These are phyloP conservation scores for Eptatretus burgeri DNA, from an alignment of 2,113 vertebrate genomes.

Conservation along the genomic window DNA sequence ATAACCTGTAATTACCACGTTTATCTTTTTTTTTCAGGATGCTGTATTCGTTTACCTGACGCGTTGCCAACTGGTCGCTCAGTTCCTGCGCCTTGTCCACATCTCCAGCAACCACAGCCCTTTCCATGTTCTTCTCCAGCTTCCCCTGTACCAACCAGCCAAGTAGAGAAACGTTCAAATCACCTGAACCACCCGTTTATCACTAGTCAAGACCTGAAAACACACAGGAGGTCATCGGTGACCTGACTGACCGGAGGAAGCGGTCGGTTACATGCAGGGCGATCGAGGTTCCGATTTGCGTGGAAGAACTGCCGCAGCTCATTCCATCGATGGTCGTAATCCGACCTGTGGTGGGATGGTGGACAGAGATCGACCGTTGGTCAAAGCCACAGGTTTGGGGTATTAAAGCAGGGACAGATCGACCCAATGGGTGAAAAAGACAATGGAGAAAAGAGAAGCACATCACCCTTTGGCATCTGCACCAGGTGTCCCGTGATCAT, in stretches of 20 bases:
- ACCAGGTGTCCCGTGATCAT: no score
- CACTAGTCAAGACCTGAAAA: background rate
- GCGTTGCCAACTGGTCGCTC: background rate
- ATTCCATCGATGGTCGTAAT: background rate
- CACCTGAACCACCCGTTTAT: background rate
- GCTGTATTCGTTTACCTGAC: background rate
- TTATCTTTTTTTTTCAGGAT: background rate
- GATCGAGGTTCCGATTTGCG: background rate
- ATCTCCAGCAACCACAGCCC: background rate
- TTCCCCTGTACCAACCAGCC: background rate
- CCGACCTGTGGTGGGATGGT: no score
- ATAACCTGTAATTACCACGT: background rate
- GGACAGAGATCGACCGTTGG: no score
- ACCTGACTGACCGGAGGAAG: background rate
- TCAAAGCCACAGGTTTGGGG: no score
- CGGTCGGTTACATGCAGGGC: background rate
- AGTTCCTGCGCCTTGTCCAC: background rate
- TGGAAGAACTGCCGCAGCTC: slow-evolving; percentile 4
- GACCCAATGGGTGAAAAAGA: no score
- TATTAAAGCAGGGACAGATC: no score
- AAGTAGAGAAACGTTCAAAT: background rate
- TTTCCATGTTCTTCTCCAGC: slow-evolving; percentile 4
- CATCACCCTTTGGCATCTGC: no score
- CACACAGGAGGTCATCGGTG: background rate
- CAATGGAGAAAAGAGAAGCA: no score